Percentiles rank a stretch among this genome's conserved stretches.
Evolutionary conservation across 2,888 invertebrate species (phyloP).

Genomic region (Mythimna vitellina): DNA sequence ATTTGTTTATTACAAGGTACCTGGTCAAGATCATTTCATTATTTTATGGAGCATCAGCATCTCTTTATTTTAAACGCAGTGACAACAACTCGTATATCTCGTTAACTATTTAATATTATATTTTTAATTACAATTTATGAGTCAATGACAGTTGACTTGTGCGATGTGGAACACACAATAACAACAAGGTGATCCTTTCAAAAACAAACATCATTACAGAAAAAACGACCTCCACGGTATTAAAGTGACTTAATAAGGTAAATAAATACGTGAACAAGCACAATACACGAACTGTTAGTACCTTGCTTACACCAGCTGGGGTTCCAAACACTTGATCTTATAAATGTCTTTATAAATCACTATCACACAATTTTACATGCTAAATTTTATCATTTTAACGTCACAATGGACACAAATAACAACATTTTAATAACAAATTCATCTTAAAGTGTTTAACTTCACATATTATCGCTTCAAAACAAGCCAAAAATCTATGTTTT

Average conservation of each 20-base stretch:
- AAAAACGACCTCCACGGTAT: conserved; percentile 47
- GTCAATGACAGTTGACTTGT: conserved; percentile 7
- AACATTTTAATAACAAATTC: conserved; percentile 59
- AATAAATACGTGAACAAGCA: conserved; percentile 60
- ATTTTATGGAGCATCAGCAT: background rate
- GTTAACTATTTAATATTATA: conserved; percentile 27
- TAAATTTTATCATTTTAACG: conserved; percentile 44
- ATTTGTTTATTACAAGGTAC: background rate
- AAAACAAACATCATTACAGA: conserved; percentile 41
- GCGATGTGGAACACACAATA: conserved; percentile 34
- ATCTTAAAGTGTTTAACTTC: conserved; percentile 41
- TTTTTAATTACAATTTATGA: conserved; percentile 2
- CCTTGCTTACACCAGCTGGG: conserved; percentile 79
- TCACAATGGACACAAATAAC: conserved; percentile 51
- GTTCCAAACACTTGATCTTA: conserved; percentile 70
- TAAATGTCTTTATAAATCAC: conserved; percentile 66
- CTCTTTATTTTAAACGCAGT: background rate
- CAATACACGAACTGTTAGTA: conserved; percentile 60
- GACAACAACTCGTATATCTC: conserved; percentile 13
- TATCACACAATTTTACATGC: conserved; percentile 64
- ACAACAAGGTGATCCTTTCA: conserved; percentile 40
- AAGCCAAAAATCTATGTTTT: conserved; percentile 80
- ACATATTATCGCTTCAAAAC: conserved; percentile 75
- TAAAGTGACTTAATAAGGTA: conserved; percentile 50
- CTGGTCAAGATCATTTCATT: background rate